Evolutionary conservation across 1,140 invertebrate genomes (phyloP), one percentile per base, ranked within the genome.

Genomic region (Zelostemma sp.): DNA sequence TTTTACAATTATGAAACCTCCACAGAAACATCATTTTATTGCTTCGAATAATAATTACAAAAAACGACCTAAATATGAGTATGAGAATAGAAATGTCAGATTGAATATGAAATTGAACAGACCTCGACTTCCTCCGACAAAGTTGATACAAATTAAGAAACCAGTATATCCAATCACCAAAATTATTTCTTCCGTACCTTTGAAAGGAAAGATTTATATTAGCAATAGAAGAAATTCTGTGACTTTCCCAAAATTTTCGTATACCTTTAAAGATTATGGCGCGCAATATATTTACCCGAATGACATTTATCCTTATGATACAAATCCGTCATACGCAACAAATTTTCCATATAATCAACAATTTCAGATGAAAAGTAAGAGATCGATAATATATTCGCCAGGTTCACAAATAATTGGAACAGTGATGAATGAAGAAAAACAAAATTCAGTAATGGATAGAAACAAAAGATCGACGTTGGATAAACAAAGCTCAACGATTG

Each of bases 1-100:
- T 12, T 31, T 68, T 0, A 67, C n/a, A 0, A 33, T 57, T 16
- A 45, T 66, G 16, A 70, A 51, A 19, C 73, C 74, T 6, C 73
- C 71, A 0, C 17, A 21, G 3, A 9, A 14, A 18, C 55, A 12
- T 18, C 19, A 18, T 38, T 6, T 41, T 12, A 40, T 2, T 11
- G 2, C 14, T 4, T 40, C 35, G 11, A 40, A 43, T 43, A 43
- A 6, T 17, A 43, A 43, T 14, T 6, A 14, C n/a, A 43, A 43
- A 15, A 43, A 16, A 43, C 2, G 40, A 17, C 40, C 40, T 16
- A 6, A 2, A 16, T 43, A 43, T 16, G 8, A 17, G 8, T 43
- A 43, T 8, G 15, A 43, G 8, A 8, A 12, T 16, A 43, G 15
- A 12, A 17, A 16, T 12, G 1, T 43, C 6, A 14, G 8, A 17